Evolutionary conservation across 2,888 invertebrate genomes (phyloP).

Genomic region (Pandemis corylana): DNA sequence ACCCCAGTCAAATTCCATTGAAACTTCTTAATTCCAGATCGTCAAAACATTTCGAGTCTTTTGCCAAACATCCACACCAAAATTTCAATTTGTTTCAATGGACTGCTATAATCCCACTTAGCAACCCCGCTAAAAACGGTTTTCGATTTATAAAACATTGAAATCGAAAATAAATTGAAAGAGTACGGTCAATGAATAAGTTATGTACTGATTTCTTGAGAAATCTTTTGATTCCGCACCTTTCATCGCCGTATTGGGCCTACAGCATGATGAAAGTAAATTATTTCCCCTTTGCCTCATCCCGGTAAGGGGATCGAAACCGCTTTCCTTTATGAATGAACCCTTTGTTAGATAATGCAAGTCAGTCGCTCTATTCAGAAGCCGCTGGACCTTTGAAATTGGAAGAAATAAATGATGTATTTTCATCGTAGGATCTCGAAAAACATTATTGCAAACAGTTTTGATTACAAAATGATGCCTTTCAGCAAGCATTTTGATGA

Average conservation of each 20-base stretch:
- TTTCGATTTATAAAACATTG: constrained; percentile 4
- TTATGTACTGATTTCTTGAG: constrained; percentile 16
- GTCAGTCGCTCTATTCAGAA: constrained; percentile 36
- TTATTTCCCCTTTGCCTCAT: constrained; percentile 23
- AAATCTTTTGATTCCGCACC: constrained; percentile 22
- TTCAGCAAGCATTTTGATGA: too few species aligned
- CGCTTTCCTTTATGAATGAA: constrained; percentile 32
- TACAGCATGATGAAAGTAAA: constrained; percentile 34
- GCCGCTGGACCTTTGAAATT: constrained; percentile 14
- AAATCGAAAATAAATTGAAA: constrained; percentile 10
- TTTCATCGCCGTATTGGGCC: constrained; percentile 15
- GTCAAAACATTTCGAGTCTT: neutral
- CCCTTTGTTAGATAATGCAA: constrained; percentile 40
- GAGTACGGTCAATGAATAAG: constrained; percentile 18
- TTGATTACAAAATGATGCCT: neutral
- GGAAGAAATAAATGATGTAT: constrained; percentile 19
- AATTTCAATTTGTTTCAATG: neutral
- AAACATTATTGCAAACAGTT: neutral
- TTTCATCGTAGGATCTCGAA: constrained; percentile 5
- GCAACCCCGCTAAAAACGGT: neutral
- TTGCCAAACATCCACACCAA: neutral
- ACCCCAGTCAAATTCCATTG: neutral
- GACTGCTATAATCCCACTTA: neutral
- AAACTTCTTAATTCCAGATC: neutral
- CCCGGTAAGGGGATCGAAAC: constrained; percentile 34